A percentile compares a stretch with the other conserved stretches of the same genome.
These are phyloP conservation scores for Linurgus olivaceus DNA, from an alignment of 2,797 vertebrate species.

Conservation along the genomic window DNA sequence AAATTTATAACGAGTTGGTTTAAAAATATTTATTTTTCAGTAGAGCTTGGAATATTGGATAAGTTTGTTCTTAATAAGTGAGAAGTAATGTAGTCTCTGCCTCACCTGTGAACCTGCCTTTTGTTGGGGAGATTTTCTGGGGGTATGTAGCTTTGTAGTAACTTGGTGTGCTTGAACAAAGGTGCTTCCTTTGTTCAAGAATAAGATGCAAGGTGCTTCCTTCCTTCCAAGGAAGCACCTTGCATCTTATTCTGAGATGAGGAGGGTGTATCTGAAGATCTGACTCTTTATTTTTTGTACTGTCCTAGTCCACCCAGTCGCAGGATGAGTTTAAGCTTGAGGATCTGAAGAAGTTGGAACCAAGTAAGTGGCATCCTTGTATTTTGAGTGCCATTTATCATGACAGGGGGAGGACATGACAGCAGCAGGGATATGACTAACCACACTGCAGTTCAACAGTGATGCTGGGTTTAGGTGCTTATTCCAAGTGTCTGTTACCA, in stretches of 20 bases:
- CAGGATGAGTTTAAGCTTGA: constrained; percentile 95
- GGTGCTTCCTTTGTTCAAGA: too few species aligned
- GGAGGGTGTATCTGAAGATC: not conserved
- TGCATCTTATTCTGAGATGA: not conserved
- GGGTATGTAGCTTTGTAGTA: not conserved
- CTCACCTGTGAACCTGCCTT: not conserved
- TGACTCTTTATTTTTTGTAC: constrained; percentile 52
- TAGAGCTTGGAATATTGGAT: not conserved
- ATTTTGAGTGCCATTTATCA: not conserved
- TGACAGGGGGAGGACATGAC: not conserved
- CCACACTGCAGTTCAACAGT: not conserved
- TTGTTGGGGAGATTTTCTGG: not conserved
- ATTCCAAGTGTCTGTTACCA: not conserved
- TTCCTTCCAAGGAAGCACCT: not conserved
- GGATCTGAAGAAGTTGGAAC: constrained; percentile 96
- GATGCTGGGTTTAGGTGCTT: not conserved
- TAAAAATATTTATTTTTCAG: not conserved
- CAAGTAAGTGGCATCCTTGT: constrained; percentile 81
- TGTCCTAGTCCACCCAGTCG: constrained; percentile 85
- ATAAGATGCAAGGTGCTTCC: too few species aligned
- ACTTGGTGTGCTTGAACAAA: not conserved
- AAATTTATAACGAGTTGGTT: not conserved
- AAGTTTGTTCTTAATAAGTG: not conserved
- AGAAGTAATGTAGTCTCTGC: not conserved
- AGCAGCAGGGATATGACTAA: not conserved